Evolutionary conservation across 2,888 invertebrate genomes (phyloP), one percentile per base, ranked within the genome.

Genomic region (Phortica magna): DNA sequence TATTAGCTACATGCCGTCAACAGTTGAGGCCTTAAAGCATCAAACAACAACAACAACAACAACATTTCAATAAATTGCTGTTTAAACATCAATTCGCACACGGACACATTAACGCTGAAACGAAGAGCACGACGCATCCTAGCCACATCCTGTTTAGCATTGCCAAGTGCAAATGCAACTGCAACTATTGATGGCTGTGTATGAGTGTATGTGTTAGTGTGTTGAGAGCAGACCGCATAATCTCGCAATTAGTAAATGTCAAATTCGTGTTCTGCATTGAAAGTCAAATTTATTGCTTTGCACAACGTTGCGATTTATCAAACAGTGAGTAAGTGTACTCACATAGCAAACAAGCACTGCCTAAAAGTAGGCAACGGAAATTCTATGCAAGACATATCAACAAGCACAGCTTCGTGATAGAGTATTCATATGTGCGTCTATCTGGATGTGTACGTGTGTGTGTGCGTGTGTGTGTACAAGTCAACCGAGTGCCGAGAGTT

Each of bases 201-300:
- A 57, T 48, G 48, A 43, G 53, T 59, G 0, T 61, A 12, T 64
- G 7, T 9, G 48, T 64, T 9, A 65, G 48, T 53, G 65, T 75
- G 74, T 61, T 68, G 39, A 55, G 17, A 53, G 70, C 53, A 71
- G 12, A 71, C 70, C 70, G 77, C 78, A 79, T 81, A 76, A 81
- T 83, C 78, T 77, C 74, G 85, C 85, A 88, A 88, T 86, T 86
- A 86, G 89, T 88, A 87, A 88, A 88, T 84, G 85, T 81, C 89
- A 88, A 89, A 88, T 79, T 84, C 75, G 77, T 71, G 61, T 78
- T 68, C 65, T 77, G 83, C 85, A 85, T 87, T 84, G 88, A 80
- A 81, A 80, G 80, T 79, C 77, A 7, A 88, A 89, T 89, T 89
- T 88, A 86, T 88, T 77, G 83, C 85, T 75, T 53, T 17, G 78